A percentile compares a stretch with the other conserved stretches of the same genome.
Conservation (phyloP, 2,797 vertebrate genomes). For the Cheirogaleus major region DNA sequence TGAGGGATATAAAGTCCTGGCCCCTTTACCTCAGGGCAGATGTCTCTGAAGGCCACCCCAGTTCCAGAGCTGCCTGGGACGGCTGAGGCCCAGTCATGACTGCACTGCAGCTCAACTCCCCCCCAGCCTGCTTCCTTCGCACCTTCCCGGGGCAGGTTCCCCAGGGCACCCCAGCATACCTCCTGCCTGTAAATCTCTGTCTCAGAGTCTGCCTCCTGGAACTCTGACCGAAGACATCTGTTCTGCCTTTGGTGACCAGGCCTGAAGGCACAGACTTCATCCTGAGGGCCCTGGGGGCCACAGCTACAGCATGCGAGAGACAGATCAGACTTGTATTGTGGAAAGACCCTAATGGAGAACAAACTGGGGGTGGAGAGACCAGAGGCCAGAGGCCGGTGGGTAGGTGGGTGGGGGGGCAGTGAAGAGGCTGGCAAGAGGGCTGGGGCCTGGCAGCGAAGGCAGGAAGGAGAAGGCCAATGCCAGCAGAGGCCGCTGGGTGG, state of each 20-base stretch:
- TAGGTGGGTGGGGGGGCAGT: not conserved
- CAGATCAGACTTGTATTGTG: not conserved
- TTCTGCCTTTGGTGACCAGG: not conserved
- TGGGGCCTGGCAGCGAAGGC: not conserved
- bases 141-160: not conserved
- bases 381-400: too few species aligned
- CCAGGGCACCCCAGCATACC: not conserved
- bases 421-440: not conserved
- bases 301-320: not conserved
- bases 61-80: not conserved
- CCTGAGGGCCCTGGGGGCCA: not conserved
- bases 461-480: not conserved
- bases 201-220: not conserved
- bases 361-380: not conserved
- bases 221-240: not conserved
- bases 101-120: not conserved
- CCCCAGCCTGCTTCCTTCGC: not conserved
- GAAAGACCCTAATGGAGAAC: not conserved
- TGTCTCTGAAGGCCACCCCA: not conserved
- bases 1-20: not conserved
- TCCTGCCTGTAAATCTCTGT: not conserved
- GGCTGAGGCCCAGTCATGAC: not conserved
- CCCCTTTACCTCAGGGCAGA: not conserved
- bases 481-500: slow-evolving; percentile 35
- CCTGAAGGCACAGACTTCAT: not conserved